Conservation (phyloP, 2,888 invertebrate genomes). For the Dryobota labecula region DNA sequence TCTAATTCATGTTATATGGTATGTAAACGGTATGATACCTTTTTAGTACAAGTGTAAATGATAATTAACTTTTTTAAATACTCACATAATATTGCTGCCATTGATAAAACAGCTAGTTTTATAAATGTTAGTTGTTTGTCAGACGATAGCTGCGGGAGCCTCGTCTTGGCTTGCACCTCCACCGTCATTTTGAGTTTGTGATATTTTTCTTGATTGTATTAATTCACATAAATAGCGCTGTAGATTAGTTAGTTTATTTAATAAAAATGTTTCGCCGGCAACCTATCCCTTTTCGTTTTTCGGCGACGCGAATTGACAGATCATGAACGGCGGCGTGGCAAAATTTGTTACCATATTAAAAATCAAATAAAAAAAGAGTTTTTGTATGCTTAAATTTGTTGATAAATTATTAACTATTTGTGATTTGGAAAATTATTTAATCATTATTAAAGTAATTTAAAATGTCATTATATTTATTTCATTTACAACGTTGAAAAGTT, state of each 20-base stretch:
- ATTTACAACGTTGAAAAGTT: background rate
- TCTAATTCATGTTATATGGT: conserved; percentile 25
- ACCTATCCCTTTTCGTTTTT: conserved; percentile 77
- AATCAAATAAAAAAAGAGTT: background rate
- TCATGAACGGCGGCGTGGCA: conserved; percentile 83
- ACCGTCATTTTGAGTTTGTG: conserved; percentile 79
- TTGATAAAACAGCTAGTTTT: conserved; percentile 95
- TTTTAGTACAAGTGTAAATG: conserved; percentile 30
- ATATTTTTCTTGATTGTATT: conserved; percentile 53
- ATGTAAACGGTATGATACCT: conserved; percentile 12
- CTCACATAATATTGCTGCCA: conserved; percentile 98
- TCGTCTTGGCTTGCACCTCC: conserved; percentile 82
- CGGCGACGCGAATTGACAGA: conserved; percentile 78
- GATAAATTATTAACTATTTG: too few species aligned
- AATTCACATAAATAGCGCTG: conserved; percentile 69
- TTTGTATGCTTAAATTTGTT: background rate
- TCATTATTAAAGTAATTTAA: background rate
- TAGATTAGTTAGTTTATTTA: conserved; percentile 53
- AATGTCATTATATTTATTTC: background rate
- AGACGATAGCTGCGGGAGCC: conserved; percentile 84
- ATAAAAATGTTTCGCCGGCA: conserved; percentile 79
- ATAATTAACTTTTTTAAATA: conserved; percentile 69
- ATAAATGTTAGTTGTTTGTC: conserved; percentile 90
- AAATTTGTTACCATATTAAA: conserved; percentile 66
- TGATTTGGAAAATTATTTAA: background rate